Percentiles rank a stretch among this genome's conserved stretches.
Conservation (phyloP, 1,140 invertebrate species). For the Trachymyrmex cornetzi region DNA sequence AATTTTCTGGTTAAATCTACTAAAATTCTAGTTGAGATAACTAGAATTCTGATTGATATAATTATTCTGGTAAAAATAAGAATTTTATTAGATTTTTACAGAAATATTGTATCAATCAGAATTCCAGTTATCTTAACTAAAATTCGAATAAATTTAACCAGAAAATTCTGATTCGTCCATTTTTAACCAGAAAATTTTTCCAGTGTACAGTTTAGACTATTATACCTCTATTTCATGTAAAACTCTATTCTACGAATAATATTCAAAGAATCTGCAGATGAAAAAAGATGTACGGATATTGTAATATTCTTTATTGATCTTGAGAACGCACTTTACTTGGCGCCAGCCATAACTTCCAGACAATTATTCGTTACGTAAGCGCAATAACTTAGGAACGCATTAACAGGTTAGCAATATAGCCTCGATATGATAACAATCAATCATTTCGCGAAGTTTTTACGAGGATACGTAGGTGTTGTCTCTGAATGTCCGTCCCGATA, state of each 20-base stretch:
- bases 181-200: too few relatives aligned
- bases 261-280: background rate
- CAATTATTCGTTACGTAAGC: slow-evolving; percentile 42
- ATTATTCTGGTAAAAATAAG: too few relatives aligned
- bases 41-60: too few relatives aligned
- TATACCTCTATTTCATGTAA: background rate
- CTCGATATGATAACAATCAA: slow-evolving; percentile 65
- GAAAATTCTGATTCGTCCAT: too few relatives aligned
- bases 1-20: too few relatives aligned
- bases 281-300: background rate
- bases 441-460: slow-evolving; percentile 67
- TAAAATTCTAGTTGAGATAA: too few relatives aligned
- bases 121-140: too few relatives aligned
- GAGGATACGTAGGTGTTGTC: slow-evolving; percentile 58
- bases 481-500: background rate
- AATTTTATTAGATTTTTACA: too few relatives aligned
- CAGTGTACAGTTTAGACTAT: background rate
- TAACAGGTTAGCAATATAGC: slow-evolving; percentile 38
- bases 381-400: slow-evolving; percentile 24
- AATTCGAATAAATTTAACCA: too few relatives aligned
- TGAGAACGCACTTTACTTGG: slow-evolving; percentile 30
- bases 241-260: background rate
- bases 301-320: slow-evolving; percentile 39
- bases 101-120: too few relatives aligned
- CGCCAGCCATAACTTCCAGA: slow-evolving; percentile 48